phyloP scores from a whole-genome alignment of 1,140 invertebrate species.

The Leptopilina boulardi region DNA sequence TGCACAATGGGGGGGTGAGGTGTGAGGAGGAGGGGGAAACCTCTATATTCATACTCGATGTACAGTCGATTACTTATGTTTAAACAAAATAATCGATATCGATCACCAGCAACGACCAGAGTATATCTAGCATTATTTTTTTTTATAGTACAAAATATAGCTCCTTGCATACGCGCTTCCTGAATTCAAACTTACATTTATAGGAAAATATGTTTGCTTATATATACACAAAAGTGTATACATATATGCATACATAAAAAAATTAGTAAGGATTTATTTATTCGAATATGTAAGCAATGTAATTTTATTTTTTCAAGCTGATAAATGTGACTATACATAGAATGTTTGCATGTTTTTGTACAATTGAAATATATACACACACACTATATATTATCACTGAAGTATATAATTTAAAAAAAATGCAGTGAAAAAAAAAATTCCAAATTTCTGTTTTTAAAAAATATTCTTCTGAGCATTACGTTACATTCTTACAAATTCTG shows the following conservation, averaged over 20 bases:
- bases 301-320: constrained; percentile 41
- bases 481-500: constrained; percentile 69
- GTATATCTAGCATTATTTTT: constrained; percentile 73
- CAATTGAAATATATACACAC: constrained; percentile 55
- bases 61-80: constrained; percentile 27
- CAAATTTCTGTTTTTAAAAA: constrained; percentile 29
- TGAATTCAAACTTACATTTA: constrained; percentile 47
- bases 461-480: constrained; percentile 50
- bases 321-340: constrained; percentile 59
- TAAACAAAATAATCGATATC: constrained; percentile 59
- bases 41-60: constrained; percentile 31
- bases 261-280: constrained; percentile 66
- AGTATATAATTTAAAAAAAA: constrained; percentile 43
- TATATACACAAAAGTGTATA: constrained; percentile 62
- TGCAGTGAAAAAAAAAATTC: constrained; percentile 35
- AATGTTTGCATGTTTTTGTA: constrained; percentile 56
- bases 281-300: constrained; percentile 67
- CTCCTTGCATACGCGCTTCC: constrained; percentile 62
- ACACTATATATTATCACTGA: constrained; percentile 63
- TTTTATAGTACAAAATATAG: constrained; percentile 76
- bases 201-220: constrained; percentile 55
- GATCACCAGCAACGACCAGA: constrained; percentile 75
- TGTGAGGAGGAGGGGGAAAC: not conserved
- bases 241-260: constrained; percentile 64
- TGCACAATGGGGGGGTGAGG: not conserved